Percentiles rank a stretch among this genome's conserved stretches.
Conservation (phyloP, 2,888 invertebrate species). For the Leucoptera coffeella region DNA sequence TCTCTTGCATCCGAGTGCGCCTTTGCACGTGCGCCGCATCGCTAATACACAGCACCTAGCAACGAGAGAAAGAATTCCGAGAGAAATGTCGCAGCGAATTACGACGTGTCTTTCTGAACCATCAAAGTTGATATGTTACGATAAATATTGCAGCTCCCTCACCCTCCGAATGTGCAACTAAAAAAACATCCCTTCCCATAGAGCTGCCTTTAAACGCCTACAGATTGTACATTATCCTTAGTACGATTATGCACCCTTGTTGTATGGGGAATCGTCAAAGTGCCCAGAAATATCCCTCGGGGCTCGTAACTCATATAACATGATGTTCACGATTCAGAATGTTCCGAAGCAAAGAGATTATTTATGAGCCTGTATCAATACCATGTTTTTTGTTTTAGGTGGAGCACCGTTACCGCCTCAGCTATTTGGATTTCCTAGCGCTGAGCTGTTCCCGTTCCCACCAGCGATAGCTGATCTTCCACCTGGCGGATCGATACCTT, state of each 20-base stretch:
- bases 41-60: conserved; percentile 18
- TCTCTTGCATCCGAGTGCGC: conserved; percentile 14
- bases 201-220: conserved; percentile 54
- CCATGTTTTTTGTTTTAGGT: conserved; percentile 28
- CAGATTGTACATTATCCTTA: conserved; percentile 55
- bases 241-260: conserved; percentile 53
- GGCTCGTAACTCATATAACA: conserved; percentile 47
- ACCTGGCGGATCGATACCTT: conserved; percentile 42
- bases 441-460: conserved; percentile 38
- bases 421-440: conserved; percentile 31
- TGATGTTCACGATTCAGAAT: conserved; percentile 33
- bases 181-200: conserved; percentile 52
- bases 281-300: conserved; percentile 33
- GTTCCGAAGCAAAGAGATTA: conserved; percentile 12
- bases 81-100: conserved; percentile 25
- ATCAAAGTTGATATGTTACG: conserved; percentile 38
- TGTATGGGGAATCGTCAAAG: conserved; percentile 46
- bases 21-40: conserved; percentile 32
- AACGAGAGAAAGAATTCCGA: conserved; percentile 11
- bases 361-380: conserved; percentile 7
- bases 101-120: conserved; percentile 29
- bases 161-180: conserved; percentile 44
- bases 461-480: conserved; percentile 35
- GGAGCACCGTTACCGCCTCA: conserved; percentile 19
- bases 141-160: conserved; percentile 55